Evolutionary conservation across 2,113 vertebrate species (phyloP).

Genomic region (Oncorhynchus keta): DNA sequence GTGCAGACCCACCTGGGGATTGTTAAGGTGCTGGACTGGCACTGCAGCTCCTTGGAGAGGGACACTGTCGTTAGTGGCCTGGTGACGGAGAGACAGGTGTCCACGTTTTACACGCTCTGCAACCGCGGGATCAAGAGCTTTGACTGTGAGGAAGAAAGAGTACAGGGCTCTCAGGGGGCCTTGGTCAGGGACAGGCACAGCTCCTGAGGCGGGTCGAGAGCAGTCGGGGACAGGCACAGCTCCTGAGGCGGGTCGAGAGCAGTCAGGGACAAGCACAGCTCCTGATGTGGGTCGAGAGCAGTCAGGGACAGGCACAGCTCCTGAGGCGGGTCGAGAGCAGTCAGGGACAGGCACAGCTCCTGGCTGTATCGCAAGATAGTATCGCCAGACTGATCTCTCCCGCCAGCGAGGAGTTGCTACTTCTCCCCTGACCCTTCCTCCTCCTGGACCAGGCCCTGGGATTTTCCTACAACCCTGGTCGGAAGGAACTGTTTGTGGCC

Average conservation of each 20-base stretch:
- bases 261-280: too few relatives aligned
- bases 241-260: slow-evolving; percentile 22
- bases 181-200: slow-evolving; percentile 29
- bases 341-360: slow-evolving; percentile 42
- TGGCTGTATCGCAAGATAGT: slow-evolving; percentile 55
- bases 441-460: slow-evolving; percentile 54
- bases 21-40: slow-evolving; percentile 11
- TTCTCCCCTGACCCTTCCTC: slow-evolving; percentile 64
- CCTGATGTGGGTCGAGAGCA: too few relatives aligned
- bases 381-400: slow-evolving; percentile 59
- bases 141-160: slow-evolving; percentile 10
- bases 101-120: slow-evolving; percentile 55
- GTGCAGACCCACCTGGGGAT: slow-evolving; percentile 39
- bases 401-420: slow-evolving; percentile 54
- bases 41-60: slow-evolving; percentile 24
- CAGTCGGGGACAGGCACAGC: slow-evolving; percentile 35
- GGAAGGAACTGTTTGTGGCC: slow-evolving; percentile 64
- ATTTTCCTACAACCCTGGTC: slow-evolving; percentile 59
- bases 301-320: background rate
- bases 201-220: slow-evolving; percentile 46
- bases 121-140: slow-evolving; percentile 53
- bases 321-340: slow-evolving; percentile 40
- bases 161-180: slow-evolving; percentile 26
- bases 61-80: slow-evolving; percentile 55
- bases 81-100: slow-evolving; percentile 23